Percentiles rank a stretch among this genome's conserved stretches.
phyloP scores from a whole-genome alignment of 2,113 vertebrate genomes.

The Mystacornis crossleyi region DNA sequence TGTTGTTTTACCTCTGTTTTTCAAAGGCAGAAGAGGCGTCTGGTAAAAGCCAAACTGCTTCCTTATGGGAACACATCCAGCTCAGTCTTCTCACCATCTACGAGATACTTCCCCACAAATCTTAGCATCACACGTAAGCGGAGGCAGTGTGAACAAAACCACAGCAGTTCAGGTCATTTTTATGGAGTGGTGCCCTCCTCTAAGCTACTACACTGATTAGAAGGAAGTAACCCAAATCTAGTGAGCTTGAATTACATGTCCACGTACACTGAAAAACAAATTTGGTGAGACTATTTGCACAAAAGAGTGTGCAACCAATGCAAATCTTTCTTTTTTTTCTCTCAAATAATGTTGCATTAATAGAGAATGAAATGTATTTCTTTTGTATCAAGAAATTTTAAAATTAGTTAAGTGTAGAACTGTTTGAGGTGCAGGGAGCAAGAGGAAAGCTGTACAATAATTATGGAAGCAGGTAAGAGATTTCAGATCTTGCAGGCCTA shows the following conservation, averaged over 20 bases:
- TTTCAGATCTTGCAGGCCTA: slow-evolving; percentile 50
- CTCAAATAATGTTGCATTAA: not conserved
- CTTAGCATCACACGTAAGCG: rapidly evolving
- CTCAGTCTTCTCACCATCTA: not conserved
- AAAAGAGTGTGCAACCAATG: not conserved
- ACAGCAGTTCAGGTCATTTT: not conserved
- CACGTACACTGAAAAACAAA: not conserved
- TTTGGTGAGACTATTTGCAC: not conserved
- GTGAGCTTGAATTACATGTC: not conserved
- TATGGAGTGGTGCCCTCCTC: not conserved
- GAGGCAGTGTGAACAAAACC: not conserved
- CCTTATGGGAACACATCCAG: not conserved
- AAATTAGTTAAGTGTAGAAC: not conserved
- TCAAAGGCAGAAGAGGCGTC: not conserved
- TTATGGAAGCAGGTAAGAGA: slow-evolving; percentile 21
- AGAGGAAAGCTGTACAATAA: not conserved
- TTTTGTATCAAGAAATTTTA: not conserved
- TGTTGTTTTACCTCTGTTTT: not conserved
- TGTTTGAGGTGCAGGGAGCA: slow-evolving; percentile 35
- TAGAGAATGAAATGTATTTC: not conserved
- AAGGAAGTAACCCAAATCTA: not conserved
- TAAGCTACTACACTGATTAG: not conserved
- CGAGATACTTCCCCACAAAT: not conserved
- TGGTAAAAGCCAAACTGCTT: not conserved
- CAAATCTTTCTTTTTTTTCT: not conserved